Evolutionary conservation across 2,797 vertebrate genomes (phyloP), one percentile per base, ranked within the genome.

Genomic region (Echeneis naucrates): DNA sequence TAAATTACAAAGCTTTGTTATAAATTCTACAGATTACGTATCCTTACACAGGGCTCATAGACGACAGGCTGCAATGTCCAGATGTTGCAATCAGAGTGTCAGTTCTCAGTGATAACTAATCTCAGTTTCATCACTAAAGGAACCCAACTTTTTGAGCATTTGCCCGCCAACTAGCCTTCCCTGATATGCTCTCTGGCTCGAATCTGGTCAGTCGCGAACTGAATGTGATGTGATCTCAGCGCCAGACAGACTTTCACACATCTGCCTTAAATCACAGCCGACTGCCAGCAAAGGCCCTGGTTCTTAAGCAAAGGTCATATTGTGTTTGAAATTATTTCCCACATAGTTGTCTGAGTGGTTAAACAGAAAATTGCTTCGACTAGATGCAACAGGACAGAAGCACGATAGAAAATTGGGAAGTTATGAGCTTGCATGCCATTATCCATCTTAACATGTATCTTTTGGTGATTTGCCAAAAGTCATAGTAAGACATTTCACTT

Each of bases 241-340:
- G 37, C 81, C 75, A 80, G 69, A 54, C 65, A 80, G 58, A 78
- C 68, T 82, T 86, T 81, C 83, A 91, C 85, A 92, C 91, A 93
- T 93, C 87, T 94, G 92, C 83, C 80, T 92, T 84, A 81, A 89
- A 92, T 93, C 84, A 81, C 80, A 69, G 58, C 47, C 8, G 9
- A 68, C 80, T 88, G 84, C 89, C 81, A 85, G 72, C 80, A 71
- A 75, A 81, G 77, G 73, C 87, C 77, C 60, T 23, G 8, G 82
- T 83, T 81, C 81, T 56, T 63, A 78, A 84, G 52, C 51, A 42
- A 74, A 83, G 80, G 70, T 80, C 78, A 80, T 60, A 71, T 55
- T 62, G 56, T 56, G 10, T 74, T 85, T 75, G 52, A 86, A 81
- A 83, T 23, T 2, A 58, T 86, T 91, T 92, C 77, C 76, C 75